Evolutionary conservation across 2,888 invertebrate species (phyloP).

Genomic region (Eupithecia insigniata): DNA sequence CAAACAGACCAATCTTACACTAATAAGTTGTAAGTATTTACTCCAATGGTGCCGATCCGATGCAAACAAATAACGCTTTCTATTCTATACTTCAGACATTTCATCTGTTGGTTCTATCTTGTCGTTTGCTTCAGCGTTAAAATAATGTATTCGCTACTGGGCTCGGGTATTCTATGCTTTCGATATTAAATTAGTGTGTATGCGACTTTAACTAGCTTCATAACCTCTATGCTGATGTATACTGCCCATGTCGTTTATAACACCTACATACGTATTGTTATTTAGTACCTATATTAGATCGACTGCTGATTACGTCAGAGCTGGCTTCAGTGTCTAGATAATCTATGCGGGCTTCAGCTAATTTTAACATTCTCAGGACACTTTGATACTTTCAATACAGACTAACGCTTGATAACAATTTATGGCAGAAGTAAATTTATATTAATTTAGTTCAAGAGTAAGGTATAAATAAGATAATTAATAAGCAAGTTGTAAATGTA

Average conservation of each 20-base stretch:
- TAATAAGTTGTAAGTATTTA: slow-evolving; percentile 81
- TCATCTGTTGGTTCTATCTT: slow-evolving; percentile 80
- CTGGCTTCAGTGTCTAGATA: slow-evolving; percentile 84
- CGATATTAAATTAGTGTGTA: slow-evolving; percentile 83
- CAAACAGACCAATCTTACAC: slow-evolving; percentile 71
- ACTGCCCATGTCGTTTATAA: slow-evolving; percentile 78
- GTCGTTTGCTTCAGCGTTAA: slow-evolving; percentile 83
- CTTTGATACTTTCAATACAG: slow-evolving; percentile 56
- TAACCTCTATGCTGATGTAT: slow-evolving; percentile 83
- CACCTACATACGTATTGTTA: slow-evolving; percentile 76
- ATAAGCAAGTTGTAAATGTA: slow-evolving; percentile 40
- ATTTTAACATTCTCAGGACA: slow-evolving; percentile 69
- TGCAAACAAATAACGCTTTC: slow-evolving; percentile 77
- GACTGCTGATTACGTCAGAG: slow-evolving; percentile 80
- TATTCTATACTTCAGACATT: slow-evolving; percentile 76
- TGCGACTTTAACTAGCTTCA: slow-evolving; percentile 82
- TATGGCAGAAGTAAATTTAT: slow-evolving; percentile 40
- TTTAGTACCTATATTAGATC: slow-evolving; percentile 76
- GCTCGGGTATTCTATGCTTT: slow-evolving; percentile 84
- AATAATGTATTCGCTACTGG: slow-evolving; percentile 82
- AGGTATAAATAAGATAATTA: slow-evolving; percentile 34
- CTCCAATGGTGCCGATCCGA: slow-evolving; percentile 72
- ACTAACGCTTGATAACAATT: slow-evolving; percentile 60
- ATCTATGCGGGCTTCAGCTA: slow-evolving; percentile 83
- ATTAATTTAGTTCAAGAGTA: slow-evolving; percentile 40